phyloP scores from a whole-genome alignment of 2,113 vertebrate genomes.

The Narcine bancroftii region DNA sequence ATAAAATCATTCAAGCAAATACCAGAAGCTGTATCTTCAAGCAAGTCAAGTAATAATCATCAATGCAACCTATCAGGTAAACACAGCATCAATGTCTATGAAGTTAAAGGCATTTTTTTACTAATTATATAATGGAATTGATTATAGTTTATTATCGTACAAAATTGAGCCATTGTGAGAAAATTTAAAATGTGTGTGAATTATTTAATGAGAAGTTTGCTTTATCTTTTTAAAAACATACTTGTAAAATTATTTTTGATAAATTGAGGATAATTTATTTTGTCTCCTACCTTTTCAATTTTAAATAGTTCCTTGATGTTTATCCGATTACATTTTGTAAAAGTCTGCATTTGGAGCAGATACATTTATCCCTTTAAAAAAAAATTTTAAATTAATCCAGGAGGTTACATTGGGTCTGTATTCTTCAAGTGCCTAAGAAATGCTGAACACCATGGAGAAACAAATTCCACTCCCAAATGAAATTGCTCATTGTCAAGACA shows the following conservation, averaged over 20 bases:
- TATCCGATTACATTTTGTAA: neutral
- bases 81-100: neutral
- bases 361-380: neutral
- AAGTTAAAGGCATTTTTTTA: neutral
- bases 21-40: neutral
- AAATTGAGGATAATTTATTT: neutral
- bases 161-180: neutral
- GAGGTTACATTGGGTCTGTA: too few relatives aligned
- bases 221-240: neutral
- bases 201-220: neutral
- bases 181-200: neutral
- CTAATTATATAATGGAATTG: neutral
- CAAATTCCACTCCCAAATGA: neutral
- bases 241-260: too few relatives aligned
- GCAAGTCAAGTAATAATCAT: neutral
- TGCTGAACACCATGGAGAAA: too few relatives aligned
- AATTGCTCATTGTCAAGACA: neutral
- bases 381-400: too few relatives aligned
- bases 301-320: neutral
- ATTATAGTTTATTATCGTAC: neutral
- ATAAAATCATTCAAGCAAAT: neutral
- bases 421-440: too few relatives aligned
- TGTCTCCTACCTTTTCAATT: neutral
- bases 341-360: neutral
- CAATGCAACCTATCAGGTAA: slow-evolving; percentile 21